A percentile compares a stretch with the other conserved stretches of the same genome.
Evolutionary conservation across 1,140 invertebrate species (phyloP).

Genomic region (Drosophila ironensis): DNA sequence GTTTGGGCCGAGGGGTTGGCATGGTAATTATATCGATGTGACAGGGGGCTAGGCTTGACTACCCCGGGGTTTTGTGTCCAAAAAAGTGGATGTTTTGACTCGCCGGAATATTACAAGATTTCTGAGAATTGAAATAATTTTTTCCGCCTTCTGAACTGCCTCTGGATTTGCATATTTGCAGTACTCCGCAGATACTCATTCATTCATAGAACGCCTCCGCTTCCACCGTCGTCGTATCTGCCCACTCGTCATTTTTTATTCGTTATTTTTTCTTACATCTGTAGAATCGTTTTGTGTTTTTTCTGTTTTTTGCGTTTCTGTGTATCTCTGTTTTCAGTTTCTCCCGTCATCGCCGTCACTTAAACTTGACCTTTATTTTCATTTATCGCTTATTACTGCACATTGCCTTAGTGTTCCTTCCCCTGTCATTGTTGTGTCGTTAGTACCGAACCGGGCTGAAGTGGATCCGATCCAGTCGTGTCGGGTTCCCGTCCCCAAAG

Average conservation of each 20-base stretch:
- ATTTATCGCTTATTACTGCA: constrained; percentile 70
- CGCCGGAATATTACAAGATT: not conserved
- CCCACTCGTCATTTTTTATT: constrained; percentile 15
- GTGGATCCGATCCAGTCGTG: constrained; percentile 45
- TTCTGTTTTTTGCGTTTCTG: not conserved
- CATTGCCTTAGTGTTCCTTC: constrained; percentile 34
- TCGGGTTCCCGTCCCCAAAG: too few species aligned
- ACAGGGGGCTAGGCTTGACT: constrained; percentile 11
- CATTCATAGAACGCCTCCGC: constrained; percentile 33
- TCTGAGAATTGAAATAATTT: not conserved
- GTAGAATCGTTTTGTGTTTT: constrained; percentile 10
- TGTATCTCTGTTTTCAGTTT: constrained; percentile 8
- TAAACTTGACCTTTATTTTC: constrained; percentile 76
- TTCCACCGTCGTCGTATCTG: constrained; percentile 4
- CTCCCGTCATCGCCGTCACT: constrained; percentile 48
- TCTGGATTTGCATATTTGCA: constrained; percentile 6
- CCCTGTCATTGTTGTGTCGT: constrained; percentile 28
- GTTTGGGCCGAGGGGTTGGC: constrained; percentile 13
- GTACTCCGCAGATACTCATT: constrained; percentile 28
- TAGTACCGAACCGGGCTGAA: too few species aligned
- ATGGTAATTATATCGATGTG: constrained; percentile 31
- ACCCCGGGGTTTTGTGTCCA: too few species aligned
- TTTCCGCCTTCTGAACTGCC: not conserved
- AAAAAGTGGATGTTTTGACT: not conserved
- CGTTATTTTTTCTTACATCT: constrained; percentile 25